Evolutionary conservation across 2,113 vertebrate species (phyloP), one percentile per base, ranked within the genome.

Genomic region (Tachysurus fulvidraco): DNA sequence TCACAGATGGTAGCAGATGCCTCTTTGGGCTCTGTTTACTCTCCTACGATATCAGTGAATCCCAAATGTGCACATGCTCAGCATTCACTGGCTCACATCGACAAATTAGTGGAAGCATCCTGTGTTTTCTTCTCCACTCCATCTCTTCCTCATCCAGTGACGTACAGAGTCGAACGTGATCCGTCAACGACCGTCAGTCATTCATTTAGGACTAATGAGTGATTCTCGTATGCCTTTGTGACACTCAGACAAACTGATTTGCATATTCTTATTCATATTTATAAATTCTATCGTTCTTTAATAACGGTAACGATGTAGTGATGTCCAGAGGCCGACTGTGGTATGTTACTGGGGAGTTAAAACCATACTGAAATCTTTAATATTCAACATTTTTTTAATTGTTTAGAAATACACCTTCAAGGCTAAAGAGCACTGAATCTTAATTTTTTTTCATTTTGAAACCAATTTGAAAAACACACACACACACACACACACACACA

Each of bases 1-100:
- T 91, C 90, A 81, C 94, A 95, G 94, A 94, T 94, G 94, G 93
- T 89, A 88, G 87, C 89, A 89, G 83, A 90, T 89, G 88, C 78
- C 81, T 86, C 88, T 91, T 86, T 86, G 84, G 87, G 84, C 87
- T 89, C 90, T 91, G 90, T 92, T 94, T 93, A 91, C 89, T 92
- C 87, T 54, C 44, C 86, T 89, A 84, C 89, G 92, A 93, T 92
- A 91, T 93, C 91, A 90, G 86, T 91, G 86, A 86, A 91, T 91
- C 89, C 91, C 79, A 89, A 85, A 90, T 71, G 86, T 80, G 88
- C 80, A 90, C 87, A 89, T 65, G 30, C 30, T 13, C 44, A 41
- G 83, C 65, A 84, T 85, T 69, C 76, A 81, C 28, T 21, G 80
- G 71, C 87, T 79, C 60, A 77, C 60, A 57, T 6, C 23, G 30